Base-by-base conservation (phyloP, 37 sponge, comb jelly and placozoan genomes). In the Beroe forskalii region DNA sequence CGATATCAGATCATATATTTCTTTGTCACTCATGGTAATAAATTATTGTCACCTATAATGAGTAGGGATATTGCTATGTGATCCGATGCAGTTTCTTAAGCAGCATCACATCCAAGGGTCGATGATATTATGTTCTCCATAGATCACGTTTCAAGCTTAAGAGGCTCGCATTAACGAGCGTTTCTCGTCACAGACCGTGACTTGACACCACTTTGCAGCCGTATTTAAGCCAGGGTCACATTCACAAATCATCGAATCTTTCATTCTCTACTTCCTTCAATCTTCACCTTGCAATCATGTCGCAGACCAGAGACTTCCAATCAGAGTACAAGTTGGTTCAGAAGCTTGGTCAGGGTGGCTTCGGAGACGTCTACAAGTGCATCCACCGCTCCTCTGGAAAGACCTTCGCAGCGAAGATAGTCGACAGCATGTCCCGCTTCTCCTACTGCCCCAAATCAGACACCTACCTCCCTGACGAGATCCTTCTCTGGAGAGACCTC, bases 391-490 rank as follows among this genome's bases (percentile, higher is more conserved):
- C 86, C 28, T 28, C 86, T 2, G 86, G 86, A 0, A 41, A 4
- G 24, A 22, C 3, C 86, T 80, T 42, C 86, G 86, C 86, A 32
- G 76, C 86, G 2, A 80, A 80, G 40, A 37, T 80, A 12, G 55
- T 80, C 4, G 43, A 42, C 28, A 44, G 0, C 22, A 8, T 37
- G 31, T 9, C 40, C 48, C 86, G 48, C 25, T 23, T 22, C 86
- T 20, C 24, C 30, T 42, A 44, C 86, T 80, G 86, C 31, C 30
- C 86, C n/a, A 44, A 80, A 8, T 27, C 76, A 3, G 55, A 48
- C 8, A 37, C 40, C 27, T 23, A 80, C 40, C 86, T 80, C 4
- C 86, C 86, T 19, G 24, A 41, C 9, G 48, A 42, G 27, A 4
- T 80, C 14, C 30, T 37, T 22, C 1, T 32, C 39, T 36, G 20